These are phyloP conservation scores for Anticlea derivata DNA, from an alignment of 2,888 invertebrate genomes.

Conservation along the genomic window DNA sequence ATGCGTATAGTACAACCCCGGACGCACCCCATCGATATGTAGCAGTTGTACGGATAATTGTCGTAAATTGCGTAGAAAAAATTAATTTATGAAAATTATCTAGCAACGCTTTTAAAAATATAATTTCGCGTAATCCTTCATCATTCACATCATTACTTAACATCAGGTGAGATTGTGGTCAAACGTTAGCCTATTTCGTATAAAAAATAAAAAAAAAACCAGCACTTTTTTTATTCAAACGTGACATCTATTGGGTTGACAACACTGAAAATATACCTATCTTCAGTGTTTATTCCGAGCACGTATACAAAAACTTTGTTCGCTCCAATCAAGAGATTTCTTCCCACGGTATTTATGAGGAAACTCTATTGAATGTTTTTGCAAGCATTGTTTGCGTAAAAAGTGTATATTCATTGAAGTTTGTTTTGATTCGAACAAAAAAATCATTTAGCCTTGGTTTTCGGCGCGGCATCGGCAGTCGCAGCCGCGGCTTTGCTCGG, in stretches of 20 bases:
- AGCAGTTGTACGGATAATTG: no score
- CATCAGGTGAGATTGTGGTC: no score
- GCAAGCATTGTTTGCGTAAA: conserved; percentile 28
- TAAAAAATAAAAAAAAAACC: neutral
- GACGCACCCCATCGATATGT: no score
- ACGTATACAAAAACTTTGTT: conserved; percentile 38
- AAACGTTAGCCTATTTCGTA: no score
- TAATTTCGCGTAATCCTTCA: no score
- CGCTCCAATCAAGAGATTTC: conserved; percentile 38
- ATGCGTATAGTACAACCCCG: no score
- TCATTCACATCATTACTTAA: neutral
- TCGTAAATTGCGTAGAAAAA: no score
- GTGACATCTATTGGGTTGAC: neutral
- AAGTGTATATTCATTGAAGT: conserved; percentile 28
- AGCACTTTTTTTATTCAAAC: neutral
- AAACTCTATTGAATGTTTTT: conserved; percentile 36
- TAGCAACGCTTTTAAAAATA: no score
- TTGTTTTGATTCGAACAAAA: conserved; percentile 21
- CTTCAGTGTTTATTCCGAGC: conserved; percentile 25
- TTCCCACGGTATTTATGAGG: conserved; percentile 36
- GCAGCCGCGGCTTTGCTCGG: no score
- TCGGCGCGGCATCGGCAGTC: no score
- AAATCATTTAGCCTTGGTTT: neutral
- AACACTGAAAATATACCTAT: conserved; percentile 9
- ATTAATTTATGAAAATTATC: no score